Percentiles rank a stretch among this genome's conserved stretches.
Conservation (phyloP, 2,797 vertebrate genomes). For the Sphenopsis melanotis region DNA sequence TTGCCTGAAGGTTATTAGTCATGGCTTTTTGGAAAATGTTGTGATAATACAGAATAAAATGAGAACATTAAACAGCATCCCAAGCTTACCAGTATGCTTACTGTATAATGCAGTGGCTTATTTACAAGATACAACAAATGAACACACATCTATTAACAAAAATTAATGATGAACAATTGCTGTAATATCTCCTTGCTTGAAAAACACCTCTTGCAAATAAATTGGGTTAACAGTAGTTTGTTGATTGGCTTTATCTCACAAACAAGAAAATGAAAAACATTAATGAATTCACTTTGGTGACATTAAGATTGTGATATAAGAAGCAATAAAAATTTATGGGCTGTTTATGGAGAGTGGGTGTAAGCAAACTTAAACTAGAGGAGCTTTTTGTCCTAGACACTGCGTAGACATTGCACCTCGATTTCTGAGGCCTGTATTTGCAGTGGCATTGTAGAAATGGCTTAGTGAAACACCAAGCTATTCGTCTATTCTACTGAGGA, state of each 20-base stretch:
- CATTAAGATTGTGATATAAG: background rate
- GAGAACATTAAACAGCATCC: conserved; percentile 19
- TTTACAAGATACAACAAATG: conserved; percentile 54
- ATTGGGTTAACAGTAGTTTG: background rate
- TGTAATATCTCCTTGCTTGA: conserved; percentile 33
- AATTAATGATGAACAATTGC: conserved; percentile 52
- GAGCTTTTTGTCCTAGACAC: background rate
- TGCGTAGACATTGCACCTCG: background rate
- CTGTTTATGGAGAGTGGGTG: background rate
- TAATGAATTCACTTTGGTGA: background rate
- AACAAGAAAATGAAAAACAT: background rate
- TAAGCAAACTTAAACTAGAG: background rate
- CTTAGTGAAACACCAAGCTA: background rate
- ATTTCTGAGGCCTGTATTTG: background rate
- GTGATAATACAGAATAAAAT: conserved; percentile 42
- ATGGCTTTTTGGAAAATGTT: conserved; percentile 37
- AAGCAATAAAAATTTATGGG: background rate
- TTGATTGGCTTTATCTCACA: conserved; percentile 29
- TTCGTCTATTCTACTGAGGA: background rate
- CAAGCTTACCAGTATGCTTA: conserved; percentile 1
- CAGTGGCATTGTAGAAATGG: background rate
- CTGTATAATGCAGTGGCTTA: conserved; percentile 35
- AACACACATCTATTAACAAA: conserved; percentile 47
- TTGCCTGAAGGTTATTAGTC: conserved; percentile 47
- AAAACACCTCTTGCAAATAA: conserved; percentile 45